phyloP scores from a whole-genome alignment of 2,113 vertebrate species.

The Cyanoderma ruficeps region DNA sequence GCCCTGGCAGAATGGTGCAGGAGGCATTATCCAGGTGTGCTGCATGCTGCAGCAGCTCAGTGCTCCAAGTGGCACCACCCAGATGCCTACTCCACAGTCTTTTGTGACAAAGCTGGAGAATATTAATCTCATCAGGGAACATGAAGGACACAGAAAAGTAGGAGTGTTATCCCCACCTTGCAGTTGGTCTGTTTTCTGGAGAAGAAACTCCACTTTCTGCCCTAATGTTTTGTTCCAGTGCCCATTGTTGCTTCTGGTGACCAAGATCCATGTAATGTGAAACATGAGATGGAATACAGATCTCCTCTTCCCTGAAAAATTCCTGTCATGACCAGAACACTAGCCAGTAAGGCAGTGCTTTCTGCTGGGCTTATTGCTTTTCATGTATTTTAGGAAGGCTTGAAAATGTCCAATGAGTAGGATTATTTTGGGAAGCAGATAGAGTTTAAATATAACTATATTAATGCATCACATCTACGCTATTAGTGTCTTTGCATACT shows the following conservation, averaged over 20 bases:
- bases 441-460: not conserved
- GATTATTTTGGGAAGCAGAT: not conserved
- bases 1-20: not conserved
- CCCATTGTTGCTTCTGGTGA: not conserved
- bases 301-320: not conserved
- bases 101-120: not conserved
- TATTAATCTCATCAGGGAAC: not conserved
- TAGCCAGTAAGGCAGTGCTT: not conserved
- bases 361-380: not conserved
- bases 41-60: not conserved
- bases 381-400: not conserved
- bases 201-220: not conserved
- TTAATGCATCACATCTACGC: not conserved
- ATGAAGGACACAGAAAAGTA: not conserved
- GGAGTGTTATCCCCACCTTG: not conserved
- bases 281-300: not conserved
- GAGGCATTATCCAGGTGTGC: not conserved
- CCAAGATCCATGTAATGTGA: not conserved
- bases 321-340: not conserved
- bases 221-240: not conserved
- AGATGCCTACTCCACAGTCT: not conserved
- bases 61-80: not conserved
- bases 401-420: not conserved
- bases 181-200: not conserved
- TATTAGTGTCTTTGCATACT: not conserved